These are phyloP conservation scores for Trachelus stipa DNA, from an alignment of 2,888 invertebrate species.

Conservation along the genomic window DNA sequence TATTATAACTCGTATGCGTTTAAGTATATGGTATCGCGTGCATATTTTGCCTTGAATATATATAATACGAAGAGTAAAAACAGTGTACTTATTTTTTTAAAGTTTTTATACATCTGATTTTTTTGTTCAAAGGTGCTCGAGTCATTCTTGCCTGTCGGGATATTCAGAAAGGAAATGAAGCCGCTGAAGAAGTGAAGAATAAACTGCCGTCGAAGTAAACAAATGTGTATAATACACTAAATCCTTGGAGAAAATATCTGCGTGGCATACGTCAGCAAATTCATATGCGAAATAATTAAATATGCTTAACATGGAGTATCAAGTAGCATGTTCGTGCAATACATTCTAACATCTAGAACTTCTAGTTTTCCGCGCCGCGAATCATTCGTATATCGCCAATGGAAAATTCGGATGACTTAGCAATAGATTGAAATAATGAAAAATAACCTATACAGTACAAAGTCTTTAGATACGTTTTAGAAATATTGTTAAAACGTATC, in stretches of 20 bases:
- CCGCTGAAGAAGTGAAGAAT: conserved; percentile 62
- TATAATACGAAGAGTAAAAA: neutral
- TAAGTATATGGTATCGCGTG: neutral
- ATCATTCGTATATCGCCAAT: neutral
- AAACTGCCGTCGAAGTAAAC: conserved; percentile 47
- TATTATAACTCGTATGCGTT: neutral
- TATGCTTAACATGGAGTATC: too few species aligned
- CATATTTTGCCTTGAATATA: neutral
- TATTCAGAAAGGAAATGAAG: conserved; percentile 63
- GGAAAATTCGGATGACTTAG: neutral
- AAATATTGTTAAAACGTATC: too few species aligned
- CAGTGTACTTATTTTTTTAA: conserved; percentile 27
- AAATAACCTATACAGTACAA: neutral
- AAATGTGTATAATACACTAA: neutral
- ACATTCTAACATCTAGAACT: neutral
- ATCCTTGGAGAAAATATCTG: neutral
- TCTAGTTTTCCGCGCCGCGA: neutral
- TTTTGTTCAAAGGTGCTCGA: conserved; percentile 45
- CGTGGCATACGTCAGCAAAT: neutral
- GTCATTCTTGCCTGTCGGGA: conserved; percentile 70
- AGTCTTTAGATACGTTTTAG: too few species aligned
- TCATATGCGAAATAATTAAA: neutral
- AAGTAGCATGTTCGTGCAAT: neutral
- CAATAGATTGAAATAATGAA: neutral
- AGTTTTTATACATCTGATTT: neutral